Evolutionary conservation across 2,888 invertebrate genomes (phyloP), one percentile per base, ranked within the genome.

Genomic region (Holacanthella duospinosa): DNA sequence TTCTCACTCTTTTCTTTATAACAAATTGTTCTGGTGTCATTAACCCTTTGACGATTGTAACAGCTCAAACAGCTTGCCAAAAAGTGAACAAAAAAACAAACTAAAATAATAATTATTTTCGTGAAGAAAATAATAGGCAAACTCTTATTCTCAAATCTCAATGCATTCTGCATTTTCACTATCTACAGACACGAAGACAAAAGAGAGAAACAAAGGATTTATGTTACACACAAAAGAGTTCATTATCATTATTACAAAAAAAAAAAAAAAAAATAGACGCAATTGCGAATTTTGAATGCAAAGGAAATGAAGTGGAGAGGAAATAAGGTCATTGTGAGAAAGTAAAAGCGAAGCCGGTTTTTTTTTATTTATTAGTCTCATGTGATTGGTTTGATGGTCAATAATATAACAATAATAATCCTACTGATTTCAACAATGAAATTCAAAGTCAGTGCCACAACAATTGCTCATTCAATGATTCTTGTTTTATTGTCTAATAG

Each of bases 271-370:
- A 48, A 21, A n/a, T n/a, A n/a, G 19, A 4, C n/a, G 21, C 4
- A n/a, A 9, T 9, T 48, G 48, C 48, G 48, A 48, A 48, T 53
- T n/a, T 9, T 21, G 21, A 48, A 48, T n/a, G 48, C 6, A 36
- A 36, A 36, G 16, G 36, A 36, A 36, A n/a, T n/a, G 36, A 36
- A 36, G 16, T 36, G 36, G 16, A 36, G 36, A 16, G 36, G 16
- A 9, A 36, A 9, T 48, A 48, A 48, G 48, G 48, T 48, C 48
- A 48, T 36, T 16, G 12, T 21, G 12, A n/a, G 48, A 48, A 48
- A 48, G 48, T 48, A 48, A 48, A 48, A 48, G 21, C 19, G n/a
- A 21, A 48, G 48, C 48, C 48, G 48, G 48, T 48, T 48, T 36
- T 36, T 16, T 16, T n/a, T 36, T 16, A 36, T 16, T 6, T 16